phyloP scores from a whole-genome alignment of 2,113 vertebrate species.

The Galbula dea region DNA sequence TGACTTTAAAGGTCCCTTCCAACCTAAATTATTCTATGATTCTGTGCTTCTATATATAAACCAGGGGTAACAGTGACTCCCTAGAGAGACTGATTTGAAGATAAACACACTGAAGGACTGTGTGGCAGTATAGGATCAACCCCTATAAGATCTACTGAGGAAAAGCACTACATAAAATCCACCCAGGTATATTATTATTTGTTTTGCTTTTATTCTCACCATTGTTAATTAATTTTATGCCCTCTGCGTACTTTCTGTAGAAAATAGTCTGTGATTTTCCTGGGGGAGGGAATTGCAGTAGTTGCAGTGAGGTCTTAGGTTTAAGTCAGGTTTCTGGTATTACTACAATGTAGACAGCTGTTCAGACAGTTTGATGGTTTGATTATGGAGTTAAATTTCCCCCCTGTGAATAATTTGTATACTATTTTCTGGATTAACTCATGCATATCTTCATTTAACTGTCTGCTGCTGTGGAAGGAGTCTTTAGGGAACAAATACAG shows the following conservation, averaged over 20 bases:
- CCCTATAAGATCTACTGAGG: background rate
- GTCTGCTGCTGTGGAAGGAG: background rate
- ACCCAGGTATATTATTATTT: background rate
- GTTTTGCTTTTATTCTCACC: background rate
- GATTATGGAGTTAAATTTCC: conserved; percentile 2
- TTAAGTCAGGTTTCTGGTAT: conserved; percentile 22
- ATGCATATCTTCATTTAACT: conserved; percentile 15
- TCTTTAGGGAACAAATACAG: background rate
- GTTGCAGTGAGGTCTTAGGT: background rate
- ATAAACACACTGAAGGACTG: background rate
- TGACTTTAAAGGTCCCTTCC: no score
- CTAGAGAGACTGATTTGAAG: background rate
- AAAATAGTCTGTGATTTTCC: background rate
- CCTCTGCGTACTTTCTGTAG: background rate
- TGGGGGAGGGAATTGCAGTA: background rate
- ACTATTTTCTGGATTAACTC: conserved; percentile 22
- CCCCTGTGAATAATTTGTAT: conserved; percentile 18
- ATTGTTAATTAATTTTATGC: background rate
- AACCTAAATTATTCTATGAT: no score
- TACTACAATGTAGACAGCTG: conserved; percentile 29
- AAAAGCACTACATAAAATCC: background rate
- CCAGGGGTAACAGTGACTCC: background rate
- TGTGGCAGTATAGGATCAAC: background rate
- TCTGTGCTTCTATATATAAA: background rate
- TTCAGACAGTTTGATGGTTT: conserved; percentile 5